Evolutionary conservation across 2,888 invertebrate genomes (phyloP), one percentile per base, ranked within the genome.

Genomic region (Ferdinandea cuprea): DNA sequence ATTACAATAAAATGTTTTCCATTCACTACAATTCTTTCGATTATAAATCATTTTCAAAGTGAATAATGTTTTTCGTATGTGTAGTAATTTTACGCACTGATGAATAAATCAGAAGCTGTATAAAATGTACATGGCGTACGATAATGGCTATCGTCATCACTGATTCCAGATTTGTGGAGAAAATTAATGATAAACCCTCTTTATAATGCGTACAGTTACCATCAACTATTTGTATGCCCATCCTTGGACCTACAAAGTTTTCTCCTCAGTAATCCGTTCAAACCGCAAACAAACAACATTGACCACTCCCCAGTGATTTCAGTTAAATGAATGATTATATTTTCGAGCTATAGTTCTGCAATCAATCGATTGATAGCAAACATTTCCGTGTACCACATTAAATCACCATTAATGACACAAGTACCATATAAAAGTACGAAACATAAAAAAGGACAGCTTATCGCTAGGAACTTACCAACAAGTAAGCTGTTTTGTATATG

Each of bases 361-460:
- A 68, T 59, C 59, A 52, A 61, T 76, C 68, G 59, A 44, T 59
- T 68, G 58, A 40, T 52, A 40, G 35, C 59, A 59, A 68, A 59
- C 9, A 54, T 28, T 59, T 37, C n/a, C 37, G 13, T 28, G 28
- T 3, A 68, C 30, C 19, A 54, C 59, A 46, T 54, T 76, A 54
- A 61, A 76, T 54, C 35, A 30, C 35, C 42, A 61, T 68, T 54
- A 76, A 46, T 68, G 61, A 54, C 54, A 46, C 25, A 15, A 76
- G 42, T 28, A 58, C 58, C 17, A 61, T 32, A 35, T 32, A 40
- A 56, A 30, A 54, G 8, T 63, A 32, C 13, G 52, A 72, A 50
- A 8, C 8, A 13, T 50, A 50, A 4, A 65, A 42, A 6, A 35
- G 25, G n/a, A 42, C 5, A 30, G 44, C n/a, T 11, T 44, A 3